These are phyloP conservation scores for Emydura subglobosa DNA, from an alignment of 2,113 vertebrate genomes.

Conservation along the genomic window DNA sequence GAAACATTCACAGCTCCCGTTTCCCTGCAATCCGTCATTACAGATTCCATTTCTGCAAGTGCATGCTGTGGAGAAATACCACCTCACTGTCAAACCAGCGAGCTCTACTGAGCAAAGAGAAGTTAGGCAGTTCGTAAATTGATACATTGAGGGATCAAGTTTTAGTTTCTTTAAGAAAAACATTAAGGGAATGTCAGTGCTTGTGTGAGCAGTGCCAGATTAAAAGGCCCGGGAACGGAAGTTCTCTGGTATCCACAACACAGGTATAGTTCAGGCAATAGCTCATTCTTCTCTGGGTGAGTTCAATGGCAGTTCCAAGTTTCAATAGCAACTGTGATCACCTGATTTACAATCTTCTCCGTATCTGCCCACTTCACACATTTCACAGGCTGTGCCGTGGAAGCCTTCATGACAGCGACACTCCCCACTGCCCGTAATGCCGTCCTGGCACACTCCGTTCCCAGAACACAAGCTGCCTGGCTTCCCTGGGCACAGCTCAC, in stretches of 20 bases:
- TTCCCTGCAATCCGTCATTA: constrained; percentile 87
- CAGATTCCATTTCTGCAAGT: constrained; percentile 89
- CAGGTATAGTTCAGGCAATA: not conserved
- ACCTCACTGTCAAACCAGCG: not conserved
- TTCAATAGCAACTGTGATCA: constrained; percentile 18
- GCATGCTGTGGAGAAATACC: constrained; percentile 83
- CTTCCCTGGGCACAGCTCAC: constrained; percentile 90
- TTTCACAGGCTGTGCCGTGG: constrained; percentile 94
- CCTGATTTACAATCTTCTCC: constrained; percentile 87
- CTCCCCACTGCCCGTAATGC: constrained; percentile 86
- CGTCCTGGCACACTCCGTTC: constrained; percentile 90
- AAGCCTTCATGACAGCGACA: constrained; percentile 95
- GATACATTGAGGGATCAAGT: not conserved
- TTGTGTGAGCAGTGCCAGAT: not conserved
- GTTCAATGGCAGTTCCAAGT: not conserved
- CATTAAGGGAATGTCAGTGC: not conserved
- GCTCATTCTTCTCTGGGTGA: not conserved
- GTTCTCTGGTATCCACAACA: not conserved
- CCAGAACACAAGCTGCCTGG: constrained; percentile 87
- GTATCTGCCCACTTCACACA: constrained; percentile 92
- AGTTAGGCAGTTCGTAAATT: fast-evolving
- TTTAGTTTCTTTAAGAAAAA: not conserved
- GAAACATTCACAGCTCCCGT: constrained; percentile 89
- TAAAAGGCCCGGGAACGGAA: not conserved
- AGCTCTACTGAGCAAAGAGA: not conserved